Evolutionary conservation across 2,888 invertebrate genomes (phyloP), one percentile per base, ranked within the genome.

Genomic region (Pristionchus exspectatus): DNA sequence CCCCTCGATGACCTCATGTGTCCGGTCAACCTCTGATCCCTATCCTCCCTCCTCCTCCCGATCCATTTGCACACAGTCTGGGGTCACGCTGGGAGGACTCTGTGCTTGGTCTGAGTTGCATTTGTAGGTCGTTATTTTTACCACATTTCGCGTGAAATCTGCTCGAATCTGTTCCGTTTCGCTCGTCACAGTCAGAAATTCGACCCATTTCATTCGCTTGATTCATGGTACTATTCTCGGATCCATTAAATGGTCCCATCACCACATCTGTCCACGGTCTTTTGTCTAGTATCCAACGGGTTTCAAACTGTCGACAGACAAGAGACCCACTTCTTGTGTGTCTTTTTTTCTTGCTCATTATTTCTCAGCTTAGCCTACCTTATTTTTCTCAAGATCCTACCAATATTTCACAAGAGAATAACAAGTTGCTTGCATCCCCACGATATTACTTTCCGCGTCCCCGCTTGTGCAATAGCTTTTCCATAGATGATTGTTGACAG

Each of bases 51-150:
- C 44, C 77, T 50, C 50, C 21, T 16, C 30, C 33, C 69, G 16
- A 77, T 77, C 77, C 77, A 30, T 44, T 44, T 44, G 69, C 69
- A 72, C 77, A 77, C 77, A 77, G 77, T 77, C 81, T 74, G 81
- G 81, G 81, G 81, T 81, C 81, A 81, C 81, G 81, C 81, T 27
- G 81, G 24, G 81, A 81, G 81, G 81, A 81, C 81, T 54, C 44
- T 24, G 44, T 3, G 38, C 18, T 27, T 72, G 12, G 12, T 72
- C 69, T 30, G 30, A 4, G 12, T 72, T 72, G 30, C 69, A 30
- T 72, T 72, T 2, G 2, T 30, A 5, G 14, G 21, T n/a, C 44
- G 44, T 30, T 69, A 59, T 21, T 24, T 69, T 30, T 12, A 27
- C n/a, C 27, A 3, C 18, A n/a, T 27, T 69, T 69, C 27, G n/a